These are phyloP conservation scores for Thumatha senex DNA, from an alignment of 2,888 invertebrate genomes.

Conservation along the genomic window DNA sequence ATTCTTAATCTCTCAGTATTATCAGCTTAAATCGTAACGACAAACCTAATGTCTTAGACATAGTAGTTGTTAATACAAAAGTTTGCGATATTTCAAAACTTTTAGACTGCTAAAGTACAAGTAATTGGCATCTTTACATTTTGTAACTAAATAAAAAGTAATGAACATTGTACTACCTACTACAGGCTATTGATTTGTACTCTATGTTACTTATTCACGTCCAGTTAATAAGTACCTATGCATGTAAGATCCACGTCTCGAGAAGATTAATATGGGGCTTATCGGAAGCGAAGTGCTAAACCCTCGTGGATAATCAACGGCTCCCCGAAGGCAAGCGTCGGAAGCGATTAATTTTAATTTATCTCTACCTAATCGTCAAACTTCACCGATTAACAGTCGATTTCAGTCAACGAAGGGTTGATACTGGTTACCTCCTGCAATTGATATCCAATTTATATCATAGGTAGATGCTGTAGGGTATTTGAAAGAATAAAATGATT, in stretches of 20 bases:
- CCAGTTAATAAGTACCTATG: conserved; percentile 8
- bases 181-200: not conserved
- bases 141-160: too few relatives aligned
- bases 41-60: too few relatives aligned
- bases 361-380: conserved; percentile 65
- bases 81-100: too few relatives aligned
- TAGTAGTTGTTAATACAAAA: too few relatives aligned
- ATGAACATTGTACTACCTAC: too few relatives aligned
- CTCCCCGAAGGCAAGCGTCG: conserved; percentile 40
- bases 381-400: conserved; percentile 70
- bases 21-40: too few relatives aligned
- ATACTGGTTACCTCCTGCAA: conserved; percentile 25
- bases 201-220: conserved; percentile 1
- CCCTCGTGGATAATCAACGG: conserved; percentile 48
- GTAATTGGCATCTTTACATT: too few relatives aligned
- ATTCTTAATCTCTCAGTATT: too few relatives aligned
- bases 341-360: conserved; percentile 67
- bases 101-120: too few relatives aligned
- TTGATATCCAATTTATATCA: conserved; percentile 16
- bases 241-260: conserved; percentile 13
- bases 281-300: conserved; percentile 36
- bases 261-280: conserved; percentile 36
- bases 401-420: conserved; percentile 44
- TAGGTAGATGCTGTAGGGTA: not conserved
- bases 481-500: too few relatives aligned